Evolutionary conservation across 2,797 vertebrate genomes (phyloP).

Genomic region (Serranus cabrilla): DNA sequence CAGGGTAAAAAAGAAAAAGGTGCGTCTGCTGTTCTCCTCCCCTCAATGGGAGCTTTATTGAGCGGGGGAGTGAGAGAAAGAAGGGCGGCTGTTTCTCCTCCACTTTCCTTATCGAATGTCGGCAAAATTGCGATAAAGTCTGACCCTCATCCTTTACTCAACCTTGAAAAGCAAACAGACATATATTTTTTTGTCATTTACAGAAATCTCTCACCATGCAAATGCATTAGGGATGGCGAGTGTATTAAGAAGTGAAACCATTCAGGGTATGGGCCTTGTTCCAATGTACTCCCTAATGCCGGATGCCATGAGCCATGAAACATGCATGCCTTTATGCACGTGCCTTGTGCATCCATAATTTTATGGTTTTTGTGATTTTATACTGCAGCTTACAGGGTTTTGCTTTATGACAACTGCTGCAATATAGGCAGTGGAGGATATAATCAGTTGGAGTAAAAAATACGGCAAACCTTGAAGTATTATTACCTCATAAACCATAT

Average conservation of each 20-base stretch:
- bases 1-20: constrained; percentile 69
- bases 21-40: constrained; percentile 54
- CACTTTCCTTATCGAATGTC: constrained; percentile 69
- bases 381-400: constrained; percentile 38
- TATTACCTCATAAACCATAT: constrained; percentile 65
- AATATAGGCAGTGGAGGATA: constrained; percentile 46
- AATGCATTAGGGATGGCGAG: constrained; percentile 46
- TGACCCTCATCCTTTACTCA: constrained; percentile 50
- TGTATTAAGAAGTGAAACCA: constrained; percentile 41
- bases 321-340: constrained; percentile 28
- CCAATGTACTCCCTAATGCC: constrained; percentile 42
- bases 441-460: constrained; percentile 62
- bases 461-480: constrained; percentile 61
- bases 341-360: constrained; percentile 43
- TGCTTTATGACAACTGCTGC: constrained; percentile 35
- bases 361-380: constrained; percentile 52
- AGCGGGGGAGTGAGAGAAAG: constrained; percentile 37
- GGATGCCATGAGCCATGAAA: constrained; percentile 55
- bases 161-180: constrained; percentile 41
- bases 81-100: constrained; percentile 47
- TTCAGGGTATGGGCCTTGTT: constrained; percentile 30
- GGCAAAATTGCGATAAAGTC: constrained; percentile 57
- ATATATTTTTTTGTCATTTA: constrained; percentile 8
- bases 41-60: constrained; percentile 73
- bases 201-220: constrained; percentile 50